Percentiles rank a stretch among this genome's conserved stretches.
phyloP scores from a whole-genome alignment of 1,140 invertebrate species.

The Nephila pilipes region DNA sequence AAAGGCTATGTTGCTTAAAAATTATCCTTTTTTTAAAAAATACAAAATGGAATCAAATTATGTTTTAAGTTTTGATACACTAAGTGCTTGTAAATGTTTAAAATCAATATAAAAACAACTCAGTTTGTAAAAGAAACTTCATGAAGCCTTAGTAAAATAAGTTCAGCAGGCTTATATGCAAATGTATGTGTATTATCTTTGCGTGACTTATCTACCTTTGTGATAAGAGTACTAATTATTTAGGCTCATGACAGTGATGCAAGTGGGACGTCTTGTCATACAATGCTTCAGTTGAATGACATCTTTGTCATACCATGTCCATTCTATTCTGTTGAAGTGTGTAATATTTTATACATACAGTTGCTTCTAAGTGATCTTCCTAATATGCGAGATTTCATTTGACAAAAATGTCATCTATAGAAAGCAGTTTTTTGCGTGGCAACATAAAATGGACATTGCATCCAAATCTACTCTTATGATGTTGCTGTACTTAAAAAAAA shows the following conservation, averaged over 20 bases:
- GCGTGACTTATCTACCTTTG: too few relatives aligned
- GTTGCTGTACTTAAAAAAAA: constrained; percentile 50
- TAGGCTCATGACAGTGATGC: neutral
- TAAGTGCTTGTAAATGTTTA: too few relatives aligned
- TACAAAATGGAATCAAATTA: neutral
- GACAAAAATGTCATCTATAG: neutral
- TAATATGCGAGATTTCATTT: neutral
- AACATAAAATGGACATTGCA: neutral
- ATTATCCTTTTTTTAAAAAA: neutral
- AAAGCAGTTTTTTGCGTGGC: neutral
- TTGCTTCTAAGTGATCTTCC: constrained; percentile 9
- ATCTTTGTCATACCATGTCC: neutral
- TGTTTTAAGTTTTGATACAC: too few relatives aligned
- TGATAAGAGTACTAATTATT: neutral
- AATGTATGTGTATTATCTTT: too few relatives aligned
- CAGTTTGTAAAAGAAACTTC: too few relatives aligned
- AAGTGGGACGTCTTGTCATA: neutral
- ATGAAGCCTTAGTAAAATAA: too few relatives aligned
- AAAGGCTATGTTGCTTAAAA: neutral
- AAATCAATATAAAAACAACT: too few relatives aligned
- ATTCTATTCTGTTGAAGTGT: neutral
- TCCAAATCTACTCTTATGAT: neutral
- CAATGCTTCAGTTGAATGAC: neutral
- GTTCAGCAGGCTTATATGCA: too few relatives aligned
- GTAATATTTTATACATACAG: neutral